Base-by-base conservation (phyloP, 2,113 vertebrate genomes). In the Epinephelus moara region DNA sequence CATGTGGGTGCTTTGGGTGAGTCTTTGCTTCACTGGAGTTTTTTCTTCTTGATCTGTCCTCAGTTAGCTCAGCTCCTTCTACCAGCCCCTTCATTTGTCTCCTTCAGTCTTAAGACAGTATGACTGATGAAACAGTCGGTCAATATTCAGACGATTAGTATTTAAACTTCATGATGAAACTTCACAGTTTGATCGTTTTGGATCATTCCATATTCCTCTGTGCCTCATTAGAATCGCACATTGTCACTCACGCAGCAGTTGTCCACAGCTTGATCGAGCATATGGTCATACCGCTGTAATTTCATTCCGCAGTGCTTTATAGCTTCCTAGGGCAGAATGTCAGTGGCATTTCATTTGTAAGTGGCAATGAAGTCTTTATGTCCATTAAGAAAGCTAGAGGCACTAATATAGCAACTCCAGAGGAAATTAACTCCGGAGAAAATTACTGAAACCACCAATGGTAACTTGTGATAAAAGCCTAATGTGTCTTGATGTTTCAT, bases 311-410 rank as follows among this genome's bases (percentile, higher is more conserved):
- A 0, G 73, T 57, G 75, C 78, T 74, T 91, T 87, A 88, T 85
- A 25, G 81, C 82, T 75, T 94, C 80, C 83, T 14, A 55, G 83
- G 70, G 78, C 86, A 81, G 42, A 80, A 72, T 88, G 87, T 87
- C 88, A 88, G 69, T 79, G 81, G 75, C 77, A 80, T 92, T 91
- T 90, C 85, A 88, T 92, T 91, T 86, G 85, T 64, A 80, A 90
- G 62, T 76, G 62, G 73, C 78, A 87, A 81, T 85, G 73, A 87
- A 87, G 84, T 73, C 90, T 90, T 91, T 72, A 88, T 78, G 86
- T 91, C 81, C 82, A 89, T 91, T 90, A 88, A 87, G 78, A 81
- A 83, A 66, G 72, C 78, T 23, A 49, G 81, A 74, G 70, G 80
- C 85, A 50, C 81, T 80, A 81, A 90, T 85, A 82, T 76, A 70